These are phyloP conservation scores for Hippoglossus hippoglossus DNA, from an alignment of 2,797 vertebrate genomes.

Conservation along the genomic window DNA sequence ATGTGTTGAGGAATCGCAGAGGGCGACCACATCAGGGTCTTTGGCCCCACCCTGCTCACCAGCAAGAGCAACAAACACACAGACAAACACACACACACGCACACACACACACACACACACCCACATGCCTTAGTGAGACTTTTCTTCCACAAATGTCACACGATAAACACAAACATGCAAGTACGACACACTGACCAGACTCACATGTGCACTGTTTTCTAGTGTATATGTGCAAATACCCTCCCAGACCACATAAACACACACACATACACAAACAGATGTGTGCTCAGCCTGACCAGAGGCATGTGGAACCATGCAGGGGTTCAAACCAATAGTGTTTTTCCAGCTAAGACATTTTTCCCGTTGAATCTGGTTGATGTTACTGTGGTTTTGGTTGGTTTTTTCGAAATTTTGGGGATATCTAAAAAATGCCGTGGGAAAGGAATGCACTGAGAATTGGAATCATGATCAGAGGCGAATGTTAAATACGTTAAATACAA, in stretches of 20 bases:
- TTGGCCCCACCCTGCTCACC: slow-evolving; percentile 69
- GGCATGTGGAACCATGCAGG: slow-evolving; percentile 70
- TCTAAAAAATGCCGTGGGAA: slow-evolving; percentile 69
- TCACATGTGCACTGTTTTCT: background rate
- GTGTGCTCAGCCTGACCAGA: slow-evolving; percentile 34
- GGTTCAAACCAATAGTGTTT: slow-evolving; percentile 63
- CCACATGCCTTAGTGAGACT: slow-evolving; percentile 2
- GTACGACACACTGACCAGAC: slow-evolving; percentile 20
- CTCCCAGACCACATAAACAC: slow-evolving; percentile 34
- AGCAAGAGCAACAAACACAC: slow-evolving; percentile 54
- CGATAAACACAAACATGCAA: slow-evolving; percentile 40
- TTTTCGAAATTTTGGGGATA: slow-evolving; percentile 52
- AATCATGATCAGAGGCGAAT: slow-evolving; percentile 46
- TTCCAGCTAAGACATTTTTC: slow-evolving; percentile 45
- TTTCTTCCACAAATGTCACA: slow-evolving; percentile 23
- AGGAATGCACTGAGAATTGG: slow-evolving; percentile 65
- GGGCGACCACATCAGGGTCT: slow-evolving; percentile 77
- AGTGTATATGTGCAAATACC: slow-evolving; percentile 25
- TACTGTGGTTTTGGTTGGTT: slow-evolving; percentile 67
- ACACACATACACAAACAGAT: slow-evolving; percentile 42
- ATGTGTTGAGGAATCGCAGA: slow-evolving; percentile 70
- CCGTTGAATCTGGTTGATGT: slow-evolving; percentile 69
- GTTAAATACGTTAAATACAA: slow-evolving; percentile 28
- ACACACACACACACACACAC: slow-evolving; percentile 45
- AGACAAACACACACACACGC: slow-evolving; percentile 49